These are phyloP conservation scores for Nephrotoma guestfalica DNA, from an alignment of 2,888 invertebrate species.

Conservation along the genomic window DNA sequence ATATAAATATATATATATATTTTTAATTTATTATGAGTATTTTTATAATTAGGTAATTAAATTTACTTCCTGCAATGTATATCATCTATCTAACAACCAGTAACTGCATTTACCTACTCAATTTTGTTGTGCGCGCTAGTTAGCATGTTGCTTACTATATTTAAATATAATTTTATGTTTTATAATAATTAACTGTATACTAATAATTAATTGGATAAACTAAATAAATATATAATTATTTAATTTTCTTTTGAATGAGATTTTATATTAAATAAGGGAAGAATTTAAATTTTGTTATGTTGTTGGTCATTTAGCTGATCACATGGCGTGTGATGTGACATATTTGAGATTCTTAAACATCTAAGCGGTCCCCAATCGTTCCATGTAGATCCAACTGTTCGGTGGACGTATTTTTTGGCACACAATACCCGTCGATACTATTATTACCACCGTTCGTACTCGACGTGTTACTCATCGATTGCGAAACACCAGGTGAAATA, in stretches of 20 bases:
- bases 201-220: neutral
- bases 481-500: conserved; percentile 3
- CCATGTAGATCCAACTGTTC: neutral
- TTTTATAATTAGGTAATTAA: neutral
- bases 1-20: neutral
- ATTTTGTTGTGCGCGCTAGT: neutral
- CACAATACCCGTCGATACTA: conserved; percentile 20
- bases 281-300: neutral
- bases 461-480: neutral
- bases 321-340: neutral
- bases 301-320: neutral
- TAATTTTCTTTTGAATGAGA: neutral
- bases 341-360: neutral
- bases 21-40: neutral
- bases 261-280: neutral
- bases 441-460: neutral
- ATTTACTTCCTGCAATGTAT: neutral
- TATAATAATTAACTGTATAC: neutral
- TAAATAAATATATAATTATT: neutral
- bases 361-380: neutral
- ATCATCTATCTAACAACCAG: neutral
- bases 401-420: conserved; percentile 18
- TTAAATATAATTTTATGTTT: neutral
- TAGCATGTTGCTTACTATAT: neutral
- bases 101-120: neutral